Evolutionary conservation across 2,888 invertebrate species (phyloP).

Genomic region (Mactromeris polynyma): DNA sequence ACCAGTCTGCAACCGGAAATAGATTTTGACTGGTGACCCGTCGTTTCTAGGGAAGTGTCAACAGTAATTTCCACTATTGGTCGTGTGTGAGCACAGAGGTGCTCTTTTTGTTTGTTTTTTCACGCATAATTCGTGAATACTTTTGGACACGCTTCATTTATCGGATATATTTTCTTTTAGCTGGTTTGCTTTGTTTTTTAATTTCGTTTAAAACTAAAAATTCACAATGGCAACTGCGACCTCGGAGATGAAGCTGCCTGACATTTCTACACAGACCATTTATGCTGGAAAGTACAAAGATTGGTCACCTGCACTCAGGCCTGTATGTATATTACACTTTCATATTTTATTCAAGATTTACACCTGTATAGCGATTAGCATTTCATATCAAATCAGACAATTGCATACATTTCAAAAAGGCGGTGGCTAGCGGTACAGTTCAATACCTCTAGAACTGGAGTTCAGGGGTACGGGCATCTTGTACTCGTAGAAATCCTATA

Average conservation of each 20-base stretch:
- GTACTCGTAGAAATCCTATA: too few relatives aligned
- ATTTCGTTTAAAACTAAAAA: not conserved
- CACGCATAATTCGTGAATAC: not conserved
- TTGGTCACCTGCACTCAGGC: constrained; percentile 79
- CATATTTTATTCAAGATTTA: too few relatives aligned
- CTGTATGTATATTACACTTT: constrained; percentile 77
- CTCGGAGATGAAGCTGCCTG: constrained; percentile 76
- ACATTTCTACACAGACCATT: constrained; percentile 77
- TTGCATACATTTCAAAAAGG: too few relatives aligned
- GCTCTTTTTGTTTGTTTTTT: not conserved
- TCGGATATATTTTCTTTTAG: not conserved
- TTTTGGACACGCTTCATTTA: not conserved
- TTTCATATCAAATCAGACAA: too few relatives aligned
- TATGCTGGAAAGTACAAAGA: constrained; percentile 84
- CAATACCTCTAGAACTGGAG: too few relatives aligned
- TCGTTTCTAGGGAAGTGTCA: constrained; percentile 73
- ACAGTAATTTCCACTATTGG: constrained; percentile 51
- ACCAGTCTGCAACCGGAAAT: constrained; percentile 55
- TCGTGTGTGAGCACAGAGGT: not conserved
- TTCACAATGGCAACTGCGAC: constrained; percentile 57
- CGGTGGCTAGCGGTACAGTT: too few relatives aligned
- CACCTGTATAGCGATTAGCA: too few relatives aligned
- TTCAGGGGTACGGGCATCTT: too few relatives aligned
- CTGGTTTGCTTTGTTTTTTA: not conserved
- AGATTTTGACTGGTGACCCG: constrained; percentile 53